Evolutionary conservation across 2,797 vertebrate species (phyloP), one percentile per base, ranked within the genome.

Genomic region (Threskiornis aethiopicus): DNA sequence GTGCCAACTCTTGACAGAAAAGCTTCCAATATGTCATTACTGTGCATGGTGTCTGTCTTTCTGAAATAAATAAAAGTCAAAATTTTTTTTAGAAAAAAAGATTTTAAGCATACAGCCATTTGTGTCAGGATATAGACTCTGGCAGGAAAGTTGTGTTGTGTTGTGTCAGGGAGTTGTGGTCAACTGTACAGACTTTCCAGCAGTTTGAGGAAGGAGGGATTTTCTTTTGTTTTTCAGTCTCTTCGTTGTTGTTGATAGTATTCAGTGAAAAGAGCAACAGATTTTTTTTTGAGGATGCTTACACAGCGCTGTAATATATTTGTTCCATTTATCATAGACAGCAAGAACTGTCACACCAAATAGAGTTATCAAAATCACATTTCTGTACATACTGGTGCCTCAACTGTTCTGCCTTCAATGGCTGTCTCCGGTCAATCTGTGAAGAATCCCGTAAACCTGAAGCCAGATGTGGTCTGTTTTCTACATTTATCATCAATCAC

Each of bases 401-500:
- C 67, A n/a, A 44, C 46, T 83, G 57, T 75, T 89, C 73, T 86
- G 51, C 51, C 52, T 94, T 90, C 78, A 59, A 1, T 87, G 75
- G 16, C 78, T 85, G 67, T 84, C 82, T 93, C 93, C 2, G 4
- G 67, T 58, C 88, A 86, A 52, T 92, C 90, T 95, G 75, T 89
- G 82, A 90, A 92, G 84, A 96, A 77, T 96, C 81, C 67, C 6
- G 1, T 91, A 91, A 95, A 88, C 65, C n/a, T 94, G 69, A 93
- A 92, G 89, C 87, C 95, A 93, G 86, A 96, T 94, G 93, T 93
- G 64, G 59, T 91, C 94, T 94, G 89, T 69, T 97, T 93, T 94
- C 76, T 72, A 18, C 84, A 66, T 95, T 92, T 91, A 55, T 87
- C 84, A 89, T 96, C 69, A 54, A 13, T 94, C 71, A 44, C 1